phyloP scores from a whole-genome alignment of 1,140 invertebrate species.

The Drosophila seguyi region DNA sequence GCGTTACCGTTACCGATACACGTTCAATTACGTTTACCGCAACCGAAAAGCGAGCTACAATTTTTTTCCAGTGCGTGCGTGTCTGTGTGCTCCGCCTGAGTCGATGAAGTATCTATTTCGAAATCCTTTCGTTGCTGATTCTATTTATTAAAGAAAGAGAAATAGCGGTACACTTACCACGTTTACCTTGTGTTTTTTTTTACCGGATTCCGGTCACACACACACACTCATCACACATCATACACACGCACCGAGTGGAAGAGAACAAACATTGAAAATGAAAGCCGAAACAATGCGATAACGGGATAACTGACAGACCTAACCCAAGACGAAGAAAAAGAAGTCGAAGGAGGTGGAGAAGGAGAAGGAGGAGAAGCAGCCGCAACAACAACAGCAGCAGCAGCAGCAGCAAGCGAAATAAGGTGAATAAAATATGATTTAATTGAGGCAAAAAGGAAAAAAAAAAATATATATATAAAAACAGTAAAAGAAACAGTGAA shows the following conservation, averaged over 20 bases:
- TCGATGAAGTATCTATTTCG: conserved; percentile 23
- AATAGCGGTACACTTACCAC: conserved; percentile 8
- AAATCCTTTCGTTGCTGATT: conserved; percentile 15
- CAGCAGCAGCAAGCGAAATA: conserved; percentile 26
- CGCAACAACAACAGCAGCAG: conserved; percentile 11
- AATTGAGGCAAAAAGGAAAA: background rate
- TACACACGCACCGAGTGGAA: conserved; percentile 7
- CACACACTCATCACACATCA: conserved; percentile 2
- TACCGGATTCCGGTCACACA: conserved; percentile 38
- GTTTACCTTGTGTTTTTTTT: conserved; percentile 18
- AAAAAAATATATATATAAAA: too few relatives aligned
- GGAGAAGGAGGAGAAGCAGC: conserved; percentile 1
- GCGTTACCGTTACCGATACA: conserved; percentile 23
- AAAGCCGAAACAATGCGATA: conserved; percentile 71
- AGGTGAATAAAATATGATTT: conserved; percentile 38
- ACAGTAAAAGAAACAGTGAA: conserved; percentile 12
- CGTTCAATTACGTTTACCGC: conserved; percentile 21
- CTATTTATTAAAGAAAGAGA: conserved; percentile 13
- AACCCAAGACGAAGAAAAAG: conserved; percentile 34
- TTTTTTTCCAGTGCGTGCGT: conserved; percentile 73
- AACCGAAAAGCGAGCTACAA: conserved; percentile 28
- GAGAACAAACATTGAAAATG: conserved; percentile 50
- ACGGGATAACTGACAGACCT: conserved; percentile 41
- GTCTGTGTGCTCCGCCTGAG: conserved; percentile 28
- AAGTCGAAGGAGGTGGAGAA: background rate